Base-by-base conservation (phyloP, 2,888 invertebrate genomes). In the Xanthia togata region DNA sequence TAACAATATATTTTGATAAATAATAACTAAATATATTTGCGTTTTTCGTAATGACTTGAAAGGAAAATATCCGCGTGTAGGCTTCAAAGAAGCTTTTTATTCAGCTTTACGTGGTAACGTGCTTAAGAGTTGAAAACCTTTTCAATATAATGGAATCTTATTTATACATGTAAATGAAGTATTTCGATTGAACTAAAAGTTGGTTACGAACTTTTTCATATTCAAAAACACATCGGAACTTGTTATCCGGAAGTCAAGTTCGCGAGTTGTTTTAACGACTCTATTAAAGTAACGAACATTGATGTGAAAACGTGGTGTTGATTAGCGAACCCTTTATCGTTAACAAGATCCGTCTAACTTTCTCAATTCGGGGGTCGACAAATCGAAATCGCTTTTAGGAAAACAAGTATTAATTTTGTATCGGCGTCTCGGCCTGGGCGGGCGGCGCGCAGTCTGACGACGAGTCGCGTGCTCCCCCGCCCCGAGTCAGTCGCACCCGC, bases 371-470 rank as follows among this genome's bases (percentile, higher is more conserved):
- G 92, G 92, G 93, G 93, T 94, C 95, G 94, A 96, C 96, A 96
- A 96, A 96, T 96, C 96, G 96, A 95, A 96, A 96, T 96, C 94
- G 95, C 94, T 96, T 95, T 96, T 95, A 95, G 95, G 94, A 95
- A 96, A 96, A 96, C 95, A 96, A 96, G 96, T 96, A 96, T 96
- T 96, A 96, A 96, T 96, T 96, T 95, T 95, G 96, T 96, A 96
- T 96, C 95, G 95, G 93, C 92, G 92, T 93, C 92, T 89, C 78
- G 82, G 81, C 84, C 82, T 84, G 91, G 92, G 93, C 92, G 92
- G 93, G 92, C 93, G 95, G 94, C 94, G 94, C 94, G 94, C 95
- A 94, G 93, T 94, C 94, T 94, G 89, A 81, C 64, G 78, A 64
- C 23, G 78, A 72, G 57, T 76, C 59, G 78, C 78, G 63, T 74